These are phyloP conservation scores for Megalops atlanticus DNA, from an alignment of 2,113 vertebrate species.

Conservation along the genomic window DNA sequence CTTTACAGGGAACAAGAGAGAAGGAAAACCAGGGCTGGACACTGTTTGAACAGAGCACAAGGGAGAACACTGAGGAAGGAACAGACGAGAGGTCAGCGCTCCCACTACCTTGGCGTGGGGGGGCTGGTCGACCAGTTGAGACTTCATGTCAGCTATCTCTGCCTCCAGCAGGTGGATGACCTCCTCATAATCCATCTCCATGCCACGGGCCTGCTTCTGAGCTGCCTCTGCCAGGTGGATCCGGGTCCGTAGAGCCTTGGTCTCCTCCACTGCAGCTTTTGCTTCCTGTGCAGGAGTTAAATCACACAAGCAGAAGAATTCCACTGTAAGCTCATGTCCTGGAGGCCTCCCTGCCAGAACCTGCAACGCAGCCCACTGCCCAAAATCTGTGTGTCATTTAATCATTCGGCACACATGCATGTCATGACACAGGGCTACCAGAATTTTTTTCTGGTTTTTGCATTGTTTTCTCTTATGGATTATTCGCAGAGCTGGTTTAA, in stretches of 20 bases:
- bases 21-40: slow-evolving; percentile 76
- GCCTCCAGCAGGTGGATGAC: slow-evolving; percentile 89
- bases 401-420: background rate
- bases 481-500: background rate
- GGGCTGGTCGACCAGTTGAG: slow-evolving; percentile 73
- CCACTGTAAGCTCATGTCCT: background rate
- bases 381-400: background rate
- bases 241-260: slow-evolving; percentile 71
- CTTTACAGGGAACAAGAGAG: slow-evolving; percentile 74
- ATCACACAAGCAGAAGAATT: slow-evolving; percentile 23
- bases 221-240: slow-evolving; percentile 86
- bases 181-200: slow-evolving; percentile 97
- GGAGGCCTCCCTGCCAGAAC: background rate
- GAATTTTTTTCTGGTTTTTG: background rate
- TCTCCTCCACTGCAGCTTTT: slow-evolving; percentile 80
- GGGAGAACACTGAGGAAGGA: slow-evolving; percentile 69
- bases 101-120: slow-evolving; percentile 75
- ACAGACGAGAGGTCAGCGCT: background rate
- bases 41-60: background rate
- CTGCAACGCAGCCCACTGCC: slow-evolving; percentile 6
- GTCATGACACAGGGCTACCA: background rate
- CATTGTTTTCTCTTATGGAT: background rate
- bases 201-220: slow-evolving; percentile 80
- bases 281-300: slow-evolving; percentile 72
- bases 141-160: slow-evolving; percentile 88